Evolutionary conservation across 2,797 vertebrate species (phyloP).

Genomic region (Moxostoma hubbsi): DNA sequence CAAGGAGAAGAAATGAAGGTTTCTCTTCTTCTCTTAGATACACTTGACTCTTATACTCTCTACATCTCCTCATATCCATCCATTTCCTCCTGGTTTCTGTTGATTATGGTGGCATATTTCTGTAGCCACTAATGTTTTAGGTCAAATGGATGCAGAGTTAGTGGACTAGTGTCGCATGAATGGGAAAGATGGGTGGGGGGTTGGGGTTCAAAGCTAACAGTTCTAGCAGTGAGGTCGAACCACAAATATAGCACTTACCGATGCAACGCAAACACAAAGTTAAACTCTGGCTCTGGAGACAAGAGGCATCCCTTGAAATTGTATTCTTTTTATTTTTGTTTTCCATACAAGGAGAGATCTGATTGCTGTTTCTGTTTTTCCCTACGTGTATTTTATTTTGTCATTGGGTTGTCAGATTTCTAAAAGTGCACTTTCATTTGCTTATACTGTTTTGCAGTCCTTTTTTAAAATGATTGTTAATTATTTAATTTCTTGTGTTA

Average conservation of each 20-base stretch:
- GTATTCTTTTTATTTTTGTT: slow-evolving; percentile 56
- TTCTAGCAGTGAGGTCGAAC: slow-evolving; percentile 46
- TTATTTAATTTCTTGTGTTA: slow-evolving; percentile 52
- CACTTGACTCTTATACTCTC: slow-evolving; percentile 53
- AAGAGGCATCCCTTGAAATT: slow-evolving; percentile 64
- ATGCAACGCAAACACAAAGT: slow-evolving; percentile 49
- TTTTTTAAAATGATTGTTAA: slow-evolving; percentile 49
- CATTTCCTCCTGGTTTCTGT: slow-evolving; percentile 55
- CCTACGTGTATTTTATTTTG: slow-evolving; percentile 72
- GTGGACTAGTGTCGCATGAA: slow-evolving; percentile 67
- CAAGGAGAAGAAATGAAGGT: slow-evolving; percentile 37
- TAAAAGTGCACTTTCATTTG: slow-evolving; percentile 77
- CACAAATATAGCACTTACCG: slow-evolving; percentile 62
- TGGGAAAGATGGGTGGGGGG: slow-evolving; percentile 55
- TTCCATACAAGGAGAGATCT: slow-evolving; percentile 60
- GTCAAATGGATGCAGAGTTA: too few relatives aligned
- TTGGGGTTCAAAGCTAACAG: slow-evolving; percentile 39
- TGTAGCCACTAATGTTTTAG: background rate
- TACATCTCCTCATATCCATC: slow-evolving; percentile 61
- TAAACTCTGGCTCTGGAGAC: slow-evolving; percentile 63
- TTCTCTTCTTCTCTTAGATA: slow-evolving; percentile 62
- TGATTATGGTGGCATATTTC: slow-evolving; percentile 37
- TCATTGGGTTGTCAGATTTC: slow-evolving; percentile 57
- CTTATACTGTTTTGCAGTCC: slow-evolving; percentile 71
- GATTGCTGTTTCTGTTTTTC: slow-evolving; percentile 61